phyloP scores from a whole-genome alignment of 1,140 invertebrate genomes.

The Drosophila nasuta region DNA sequence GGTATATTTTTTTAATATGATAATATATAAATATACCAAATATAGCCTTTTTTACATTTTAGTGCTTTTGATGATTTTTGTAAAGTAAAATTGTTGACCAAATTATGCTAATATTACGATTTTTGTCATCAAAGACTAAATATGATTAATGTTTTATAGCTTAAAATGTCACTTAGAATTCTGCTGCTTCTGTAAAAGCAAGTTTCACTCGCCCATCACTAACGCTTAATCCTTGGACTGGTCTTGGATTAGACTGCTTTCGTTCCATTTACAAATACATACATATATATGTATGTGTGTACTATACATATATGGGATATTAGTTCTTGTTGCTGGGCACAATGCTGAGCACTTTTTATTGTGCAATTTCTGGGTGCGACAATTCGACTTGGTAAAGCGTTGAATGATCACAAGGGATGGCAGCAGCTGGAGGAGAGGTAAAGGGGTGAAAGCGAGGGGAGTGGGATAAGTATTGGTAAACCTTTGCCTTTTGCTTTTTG shows the following conservation, averaged over 20 bases:
- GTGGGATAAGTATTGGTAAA: constrained; percentile 59
- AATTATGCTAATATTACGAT: too few relatives aligned
- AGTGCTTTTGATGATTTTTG: too few relatives aligned
- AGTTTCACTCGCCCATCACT: background rate
- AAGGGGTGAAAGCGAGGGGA: background rate
- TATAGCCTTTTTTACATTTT: too few relatives aligned
- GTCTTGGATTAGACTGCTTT: background rate
- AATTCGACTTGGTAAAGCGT: constrained; percentile 20
- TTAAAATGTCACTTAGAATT: background rate
- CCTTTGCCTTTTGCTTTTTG: constrained; percentile 44
- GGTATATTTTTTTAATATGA: too few relatives aligned
- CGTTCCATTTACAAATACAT: constrained; percentile 39
- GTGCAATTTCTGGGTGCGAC: constrained; percentile 65
- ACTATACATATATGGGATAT: constrained; percentile 65
- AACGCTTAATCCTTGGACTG: background rate
- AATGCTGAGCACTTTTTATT: constrained; percentile 72
- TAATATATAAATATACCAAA: too few relatives aligned
- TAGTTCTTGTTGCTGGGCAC: constrained; percentile 62
- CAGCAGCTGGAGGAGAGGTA: background rate
- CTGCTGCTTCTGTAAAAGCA: background rate
- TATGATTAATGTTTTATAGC: too few relatives aligned
- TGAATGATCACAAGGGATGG: background rate
- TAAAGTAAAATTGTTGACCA: too few relatives aligned
- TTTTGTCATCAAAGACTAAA: too few relatives aligned
- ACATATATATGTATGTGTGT: constrained; percentile 31